Evolutionary conservation across 2,888 invertebrate species (phyloP).

Genomic region (Caenorhabditis afra): DNA sequence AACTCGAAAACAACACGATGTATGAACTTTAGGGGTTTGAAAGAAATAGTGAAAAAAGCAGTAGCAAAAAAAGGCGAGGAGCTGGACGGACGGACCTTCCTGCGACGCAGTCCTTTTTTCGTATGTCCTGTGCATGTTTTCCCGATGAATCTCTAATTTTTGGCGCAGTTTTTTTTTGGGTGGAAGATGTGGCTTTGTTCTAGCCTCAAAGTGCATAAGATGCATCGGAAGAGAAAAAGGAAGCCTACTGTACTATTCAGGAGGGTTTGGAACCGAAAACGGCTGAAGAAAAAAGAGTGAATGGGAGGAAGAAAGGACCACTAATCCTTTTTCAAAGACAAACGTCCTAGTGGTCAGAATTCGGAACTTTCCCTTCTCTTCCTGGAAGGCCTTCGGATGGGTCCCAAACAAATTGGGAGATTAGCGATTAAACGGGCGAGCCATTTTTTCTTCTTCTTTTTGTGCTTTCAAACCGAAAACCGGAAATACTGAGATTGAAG

Average conservation of each 20-base stretch:
- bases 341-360: slow-evolving; percentile 29
- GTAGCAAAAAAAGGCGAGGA: slow-evolving; percentile 23
- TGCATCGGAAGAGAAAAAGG: slow-evolving; percentile 5
- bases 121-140: slow-evolving; percentile 8
- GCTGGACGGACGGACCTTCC: slow-evolving; percentile 8
- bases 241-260: slow-evolving; percentile 50
- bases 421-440: slow-evolving; percentile 21
- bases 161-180: neutral
- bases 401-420: slow-evolving; percentile 16
- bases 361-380: slow-evolving; percentile 19
- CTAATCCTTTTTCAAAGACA: slow-evolving; percentile 43
- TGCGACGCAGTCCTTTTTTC: slow-evolving; percentile 30
- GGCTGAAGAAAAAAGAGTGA: slow-evolving; percentile 7
- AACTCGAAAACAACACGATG: slow-evolving; percentile 59
- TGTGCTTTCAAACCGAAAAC: neutral
- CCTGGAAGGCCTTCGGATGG: neutral
- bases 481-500: neutral
- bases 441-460: neutral
- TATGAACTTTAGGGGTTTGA: slow-evolving; percentile 52
- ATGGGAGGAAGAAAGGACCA: slow-evolving; percentile 28
- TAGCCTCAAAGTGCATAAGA: slow-evolving; percentile 37
- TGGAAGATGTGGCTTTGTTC: slow-evolving; percentile 34
- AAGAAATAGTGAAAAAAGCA: slow-evolving; percentile 16
- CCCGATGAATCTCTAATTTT: slow-evolving; percentile 34
- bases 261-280: slow-evolving; percentile 23